Base-by-base conservation (phyloP, 53 echinoderm and acorn worm species). In the Henricia sp. region DNA sequence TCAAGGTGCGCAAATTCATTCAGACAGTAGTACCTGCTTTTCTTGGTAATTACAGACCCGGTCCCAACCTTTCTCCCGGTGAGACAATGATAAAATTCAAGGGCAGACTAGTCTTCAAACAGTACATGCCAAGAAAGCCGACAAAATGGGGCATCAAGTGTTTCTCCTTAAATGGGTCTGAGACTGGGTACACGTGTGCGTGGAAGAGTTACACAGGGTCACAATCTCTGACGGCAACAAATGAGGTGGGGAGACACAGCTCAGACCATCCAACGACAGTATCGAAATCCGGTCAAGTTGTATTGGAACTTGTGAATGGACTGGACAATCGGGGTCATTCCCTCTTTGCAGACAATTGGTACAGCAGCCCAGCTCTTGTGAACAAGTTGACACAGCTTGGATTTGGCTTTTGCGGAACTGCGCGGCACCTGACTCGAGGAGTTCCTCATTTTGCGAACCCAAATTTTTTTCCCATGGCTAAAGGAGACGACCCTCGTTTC, bases 61-160 rank as follows among this genome's bases (percentile, higher is more conserved):
- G 51, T 11, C 8, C 41, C 43, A 70, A 82, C 70, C 59, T 82
- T 2, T 37, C 71, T 1, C 50, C 77, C 1, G 87, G 77, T 33
- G 68, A 86, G 41, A 37, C 35, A 20, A 37, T 86, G 77, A 35
- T 76, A 6, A 26, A n/a, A 1, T 86, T 76, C 67, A 86, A 86
- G 62, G 85, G 85, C 8, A 20, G 85, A 30, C 74, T 86, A 24
- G 52, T 33, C 37, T 86, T 74, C 86, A 86, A 74, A 41, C 74
- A 74, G 35, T 85, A 85, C 85, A 71, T 85, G 17, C 85, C 71
- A 41, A 17, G 19, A 36, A 86, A 76, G 36, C 58, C 67, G 2
- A 52, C 65, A 16, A 76, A 76, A 35, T 86, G 67, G 76, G 77
- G 87, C 55, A n/a, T n/a, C n/a, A n/a, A n/a, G n/a, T n/a, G n/a